Conservation (phyloP, 2,797 vertebrate genomes). For the Fundulus diaphanus region DNA sequence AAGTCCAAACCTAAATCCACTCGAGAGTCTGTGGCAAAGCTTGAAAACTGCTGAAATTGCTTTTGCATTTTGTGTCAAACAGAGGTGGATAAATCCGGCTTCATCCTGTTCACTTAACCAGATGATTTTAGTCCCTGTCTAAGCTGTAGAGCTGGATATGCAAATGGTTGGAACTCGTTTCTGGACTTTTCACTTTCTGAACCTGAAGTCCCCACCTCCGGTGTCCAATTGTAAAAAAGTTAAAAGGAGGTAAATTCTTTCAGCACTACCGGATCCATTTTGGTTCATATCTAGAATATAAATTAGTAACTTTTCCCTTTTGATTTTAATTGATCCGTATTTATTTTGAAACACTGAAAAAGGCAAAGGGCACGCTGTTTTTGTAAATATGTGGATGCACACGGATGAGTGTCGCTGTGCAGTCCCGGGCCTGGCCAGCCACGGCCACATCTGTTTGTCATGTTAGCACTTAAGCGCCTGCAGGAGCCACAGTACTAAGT, state of each 20-base stretch:
- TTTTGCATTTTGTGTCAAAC: conserved; percentile 3
- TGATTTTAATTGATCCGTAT: background rate
- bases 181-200: too few species aligned
- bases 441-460: conserved; percentile 81
- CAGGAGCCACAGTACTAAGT: conserved; percentile 75
- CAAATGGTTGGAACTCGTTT: too few species aligned
- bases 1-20: too few species aligned
- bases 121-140: too few species aligned
- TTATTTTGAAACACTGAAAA: conserved; percentile 5
- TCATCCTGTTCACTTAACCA: too few species aligned
- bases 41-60: background rate
- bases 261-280: background rate
- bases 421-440: conserved; percentile 58
- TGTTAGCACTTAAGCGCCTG: conserved; percentile 83
- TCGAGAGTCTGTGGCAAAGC: background rate
- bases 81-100: too few species aligned
- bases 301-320: background rate
- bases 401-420: conserved; percentile 30
- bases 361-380: conserved; percentile 10
- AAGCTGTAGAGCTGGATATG: too few species aligned
- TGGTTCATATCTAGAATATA: background rate
- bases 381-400: conserved; percentile 25
- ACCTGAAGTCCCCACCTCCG: too few species aligned
- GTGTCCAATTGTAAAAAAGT: background rate
- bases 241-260: background rate